These are phyloP conservation scores for Sebastes steindachneri DNA, from an alignment of 2,797 vertebrate species.

Conservation along the genomic window DNA sequence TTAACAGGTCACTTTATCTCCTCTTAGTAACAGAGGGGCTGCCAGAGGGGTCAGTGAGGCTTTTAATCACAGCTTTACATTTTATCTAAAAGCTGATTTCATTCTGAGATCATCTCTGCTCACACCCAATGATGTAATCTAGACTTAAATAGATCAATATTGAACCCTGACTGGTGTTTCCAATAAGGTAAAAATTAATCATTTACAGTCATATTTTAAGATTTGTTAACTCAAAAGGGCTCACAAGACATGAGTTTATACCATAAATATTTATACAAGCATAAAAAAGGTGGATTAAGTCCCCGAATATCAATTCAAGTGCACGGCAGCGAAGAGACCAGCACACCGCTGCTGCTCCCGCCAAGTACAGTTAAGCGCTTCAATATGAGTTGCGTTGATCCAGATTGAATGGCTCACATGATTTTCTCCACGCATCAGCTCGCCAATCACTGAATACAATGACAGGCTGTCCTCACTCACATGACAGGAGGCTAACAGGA, in stretches of 20 bases:
- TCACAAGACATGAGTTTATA: constrained; percentile 4
- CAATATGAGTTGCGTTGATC: constrained; percentile 59
- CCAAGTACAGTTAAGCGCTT: constrained; percentile 65
- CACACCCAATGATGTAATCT: constrained; percentile 60
- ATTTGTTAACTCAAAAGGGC: not conserved
- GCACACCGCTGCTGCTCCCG: not conserved
- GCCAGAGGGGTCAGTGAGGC: constrained; percentile 11
- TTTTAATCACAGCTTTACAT: constrained; percentile 19
- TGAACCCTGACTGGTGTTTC: not conserved
- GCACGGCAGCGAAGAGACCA: constrained; percentile 7
- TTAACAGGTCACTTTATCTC: constrained; percentile 39
- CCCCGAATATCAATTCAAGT: constrained; percentile 28
- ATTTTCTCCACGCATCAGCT: constrained; percentile 69
- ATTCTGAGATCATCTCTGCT: constrained; percentile 55
- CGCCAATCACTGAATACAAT: constrained; percentile 76
- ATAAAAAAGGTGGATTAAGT: constrained; percentile 38
- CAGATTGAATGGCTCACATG: constrained; percentile 73
- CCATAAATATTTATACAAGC: constrained; percentile 32
- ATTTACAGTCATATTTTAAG: not conserved
- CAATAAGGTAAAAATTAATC: not conserved
- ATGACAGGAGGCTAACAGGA: constrained; percentile 73
- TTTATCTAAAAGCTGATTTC: constrained; percentile 52
- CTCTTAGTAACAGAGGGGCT: constrained; percentile 12
- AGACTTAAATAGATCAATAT: constrained; percentile 39
- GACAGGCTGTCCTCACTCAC: constrained; percentile 78